phyloP scores from a whole-genome alignment of 2,888 invertebrate genomes.

The Epinotia brunnichana region DNA sequence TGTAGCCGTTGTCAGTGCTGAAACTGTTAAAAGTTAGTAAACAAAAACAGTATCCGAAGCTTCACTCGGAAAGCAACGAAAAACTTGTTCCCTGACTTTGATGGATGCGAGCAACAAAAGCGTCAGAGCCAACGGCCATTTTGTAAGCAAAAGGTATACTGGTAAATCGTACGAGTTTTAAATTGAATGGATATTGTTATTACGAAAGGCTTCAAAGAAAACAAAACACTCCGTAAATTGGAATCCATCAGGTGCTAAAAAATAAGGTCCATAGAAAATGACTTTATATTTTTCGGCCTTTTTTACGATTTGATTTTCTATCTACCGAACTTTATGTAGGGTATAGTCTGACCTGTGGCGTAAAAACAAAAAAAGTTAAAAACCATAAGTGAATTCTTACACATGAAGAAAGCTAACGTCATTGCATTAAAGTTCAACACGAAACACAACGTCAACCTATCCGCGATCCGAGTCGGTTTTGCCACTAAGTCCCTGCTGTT shows the following conservation, averaged over 20 bases:
- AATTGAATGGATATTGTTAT: conserved; percentile 28
- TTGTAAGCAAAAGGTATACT: conserved; percentile 58
- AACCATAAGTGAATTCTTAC: no score
- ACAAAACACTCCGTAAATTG: not conserved
- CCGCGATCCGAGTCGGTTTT: no score
- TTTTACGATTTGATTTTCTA: conserved; percentile 47
- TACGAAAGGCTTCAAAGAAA: not conserved
- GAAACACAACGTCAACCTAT: no score
- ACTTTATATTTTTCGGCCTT: not conserved
- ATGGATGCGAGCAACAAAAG: conserved; percentile 73
- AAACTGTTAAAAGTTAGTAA: conserved; percentile 66
- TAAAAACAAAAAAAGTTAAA: no score
- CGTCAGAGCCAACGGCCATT: conserved; percentile 63
- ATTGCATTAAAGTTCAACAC: no score
- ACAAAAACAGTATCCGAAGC: conserved; percentile 74
- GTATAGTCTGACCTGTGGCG: no score
- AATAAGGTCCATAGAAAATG: not conserved
- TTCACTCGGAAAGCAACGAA: conserved; percentile 71
- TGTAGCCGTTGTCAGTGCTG: conserved; percentile 33
- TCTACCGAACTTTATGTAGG: no score
- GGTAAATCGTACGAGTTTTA: conserved; percentile 53
- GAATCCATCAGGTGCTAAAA: not conserved
- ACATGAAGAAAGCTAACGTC: no score
- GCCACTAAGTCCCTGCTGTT: no score
- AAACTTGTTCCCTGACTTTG: conserved; percentile 78